A percentile compares a stretch with the other conserved stretches of the same genome.
Evolutionary conservation across 2,113 vertebrate species (phyloP).

Genomic region (Sphyrna mokarran): DNA sequence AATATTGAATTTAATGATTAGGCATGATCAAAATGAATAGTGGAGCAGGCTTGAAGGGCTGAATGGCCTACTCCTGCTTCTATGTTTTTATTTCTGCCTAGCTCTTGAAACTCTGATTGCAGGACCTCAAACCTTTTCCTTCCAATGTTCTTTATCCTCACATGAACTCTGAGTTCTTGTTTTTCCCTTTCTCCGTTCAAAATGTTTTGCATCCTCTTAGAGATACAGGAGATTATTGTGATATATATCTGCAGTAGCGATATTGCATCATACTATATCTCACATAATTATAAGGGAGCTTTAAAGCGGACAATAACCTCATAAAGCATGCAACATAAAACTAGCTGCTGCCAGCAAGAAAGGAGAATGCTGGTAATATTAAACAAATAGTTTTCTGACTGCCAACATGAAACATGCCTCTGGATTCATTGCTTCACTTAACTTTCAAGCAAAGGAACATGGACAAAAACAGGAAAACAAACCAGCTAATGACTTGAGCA

Average conservation of each 20-base stretch:
- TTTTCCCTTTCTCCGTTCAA: background rate
- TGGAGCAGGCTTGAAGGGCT: too few relatives aligned
- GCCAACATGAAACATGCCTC: background rate
- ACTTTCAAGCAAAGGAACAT: background rate
- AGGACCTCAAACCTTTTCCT: too few relatives aligned
- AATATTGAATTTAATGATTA: too few relatives aligned
- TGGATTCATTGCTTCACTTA: background rate
- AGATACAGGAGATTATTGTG: background rate
- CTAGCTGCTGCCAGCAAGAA: background rate
- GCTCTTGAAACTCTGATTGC: background rate
- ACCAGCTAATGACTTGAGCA: background rate
- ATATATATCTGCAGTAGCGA: background rate
- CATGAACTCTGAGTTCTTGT: background rate
- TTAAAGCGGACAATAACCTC: too few relatives aligned
- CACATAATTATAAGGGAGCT: background rate
- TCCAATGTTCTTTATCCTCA: too few relatives aligned
- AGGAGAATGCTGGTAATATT: background rate
- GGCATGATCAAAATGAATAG: too few relatives aligned
- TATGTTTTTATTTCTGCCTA: background rate
- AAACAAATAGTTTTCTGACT: background rate
- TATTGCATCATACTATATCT: background rate
- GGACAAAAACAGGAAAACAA: conserved; percentile 11
- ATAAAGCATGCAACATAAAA: background rate
- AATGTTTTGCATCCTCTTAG: background rate
- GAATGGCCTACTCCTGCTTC: too few relatives aligned